Percentiles rank a stretch among this genome's conserved stretches.
Conservation (phyloP, 2,797 vertebrate genomes). For the Catharus ustulatus region DNA sequence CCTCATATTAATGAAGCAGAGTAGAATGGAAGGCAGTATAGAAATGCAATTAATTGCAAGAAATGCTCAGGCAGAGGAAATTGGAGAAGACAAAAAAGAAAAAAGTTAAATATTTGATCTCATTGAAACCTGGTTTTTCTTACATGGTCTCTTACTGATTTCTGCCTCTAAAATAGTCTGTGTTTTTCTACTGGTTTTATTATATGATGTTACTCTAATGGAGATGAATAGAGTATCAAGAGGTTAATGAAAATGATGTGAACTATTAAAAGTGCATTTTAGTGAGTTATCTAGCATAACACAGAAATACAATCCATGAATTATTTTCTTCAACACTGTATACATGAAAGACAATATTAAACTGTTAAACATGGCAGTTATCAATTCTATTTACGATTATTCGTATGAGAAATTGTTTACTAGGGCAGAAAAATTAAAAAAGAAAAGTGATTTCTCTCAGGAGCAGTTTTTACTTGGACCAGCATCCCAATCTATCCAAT, state of each 20-base stretch:
- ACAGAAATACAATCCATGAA: background rate
- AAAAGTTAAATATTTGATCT: background rate
- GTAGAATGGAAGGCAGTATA: background rate
- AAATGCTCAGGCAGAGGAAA: background rate
- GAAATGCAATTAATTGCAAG: background rate
- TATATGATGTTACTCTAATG: background rate
- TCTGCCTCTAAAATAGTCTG: background rate
- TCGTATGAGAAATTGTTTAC: background rate
- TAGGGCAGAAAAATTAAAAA: background rate
- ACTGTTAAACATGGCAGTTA: background rate
- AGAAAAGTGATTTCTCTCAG: background rate
- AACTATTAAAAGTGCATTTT: conserved; percentile 2
- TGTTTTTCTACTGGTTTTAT: background rate
- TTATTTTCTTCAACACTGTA: background rate
- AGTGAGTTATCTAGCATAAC: background rate
- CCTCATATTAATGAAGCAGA: background rate
- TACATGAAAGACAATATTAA: background rate
- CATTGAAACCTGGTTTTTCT: background rate
- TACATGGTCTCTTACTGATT: background rate
- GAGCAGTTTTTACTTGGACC: background rate
- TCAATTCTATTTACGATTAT: background rate
- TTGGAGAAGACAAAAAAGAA: background rate
- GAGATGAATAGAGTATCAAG: background rate
- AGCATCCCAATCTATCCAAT: background rate
- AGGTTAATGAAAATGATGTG: conserved; percentile 5